Conservation (phyloP, 2,113 vertebrate species). For the Rhea americana region DNA sequence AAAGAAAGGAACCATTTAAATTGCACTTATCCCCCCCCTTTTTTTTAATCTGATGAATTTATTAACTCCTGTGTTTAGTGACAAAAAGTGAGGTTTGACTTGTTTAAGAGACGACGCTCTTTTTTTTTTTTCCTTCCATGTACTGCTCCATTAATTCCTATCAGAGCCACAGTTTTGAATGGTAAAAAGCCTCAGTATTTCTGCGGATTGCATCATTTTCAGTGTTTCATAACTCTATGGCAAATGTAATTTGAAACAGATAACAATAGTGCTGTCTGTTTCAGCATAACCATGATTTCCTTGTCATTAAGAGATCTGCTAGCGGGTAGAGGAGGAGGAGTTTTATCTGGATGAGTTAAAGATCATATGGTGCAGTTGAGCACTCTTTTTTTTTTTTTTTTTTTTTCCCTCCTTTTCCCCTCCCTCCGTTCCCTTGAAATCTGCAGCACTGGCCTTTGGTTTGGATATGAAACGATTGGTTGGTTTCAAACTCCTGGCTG, state of each 20-base stretch:
- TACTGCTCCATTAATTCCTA: slow-evolving; percentile 9
- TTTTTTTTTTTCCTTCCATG: slow-evolving; percentile 20
- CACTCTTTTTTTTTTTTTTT: not conserved
- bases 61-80: not conserved
- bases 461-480: slow-evolving; percentile 75
- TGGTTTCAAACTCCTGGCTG: slow-evolving; percentile 72
- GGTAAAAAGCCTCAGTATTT: slow-evolving; percentile 34
- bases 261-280: slow-evolving; percentile 61
- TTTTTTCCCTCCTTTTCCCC: not conserved
- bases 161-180: not conserved
- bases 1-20: not conserved
- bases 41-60: not conserved
- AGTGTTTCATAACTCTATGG: slow-evolving; percentile 56
- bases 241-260: slow-evolving; percentile 57
- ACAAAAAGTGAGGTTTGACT: not conserved
- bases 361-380: slow-evolving; percentile 40
- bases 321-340: slow-evolving; percentile 14
- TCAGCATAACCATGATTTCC: slow-evolving; percentile 44
- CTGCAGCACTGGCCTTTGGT: slow-evolving; percentile 42
- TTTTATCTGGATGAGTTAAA: slow-evolving; percentile 42
- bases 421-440: slow-evolving; percentile 34
- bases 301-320: slow-evolving; percentile 56
- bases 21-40: not conserved
- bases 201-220: slow-evolving; percentile 69
- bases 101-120: not conserved